These are phyloP conservation scores for Sympetrum striolatum DNA, from an alignment of 2,888 invertebrate genomes.

Conservation along the genomic window DNA sequence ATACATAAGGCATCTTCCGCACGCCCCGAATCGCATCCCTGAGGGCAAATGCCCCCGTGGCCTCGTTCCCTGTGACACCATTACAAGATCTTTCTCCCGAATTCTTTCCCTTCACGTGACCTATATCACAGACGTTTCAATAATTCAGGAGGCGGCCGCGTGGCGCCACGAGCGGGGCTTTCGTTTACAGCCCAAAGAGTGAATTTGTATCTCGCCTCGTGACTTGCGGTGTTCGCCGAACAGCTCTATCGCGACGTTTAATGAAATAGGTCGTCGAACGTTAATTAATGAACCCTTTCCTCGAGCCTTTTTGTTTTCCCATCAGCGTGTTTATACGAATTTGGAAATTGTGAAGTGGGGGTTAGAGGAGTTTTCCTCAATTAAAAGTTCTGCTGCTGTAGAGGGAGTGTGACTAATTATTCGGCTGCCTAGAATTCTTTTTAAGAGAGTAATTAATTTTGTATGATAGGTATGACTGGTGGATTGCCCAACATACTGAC, in stretches of 20 bases:
- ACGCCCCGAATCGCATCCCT: not conserved
- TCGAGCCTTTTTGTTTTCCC: no score
- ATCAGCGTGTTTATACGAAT: no score
- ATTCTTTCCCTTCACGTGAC: conserved; percentile 2
- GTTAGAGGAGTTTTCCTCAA: no score
- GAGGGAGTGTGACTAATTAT: no score
- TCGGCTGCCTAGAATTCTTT: no score
- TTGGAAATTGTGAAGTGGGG: no score
- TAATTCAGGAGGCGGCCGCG: conserved; percentile 17
- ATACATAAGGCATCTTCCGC: not conserved
- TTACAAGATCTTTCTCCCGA: not conserved
- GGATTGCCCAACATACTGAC: no score
- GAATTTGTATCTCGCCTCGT: not conserved
- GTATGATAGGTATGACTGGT: no score
- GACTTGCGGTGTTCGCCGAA: not conserved
- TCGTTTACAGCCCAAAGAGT: not conserved
- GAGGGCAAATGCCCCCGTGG: not conserved
- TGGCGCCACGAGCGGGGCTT: conserved; percentile 11
- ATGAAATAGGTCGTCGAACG: not conserved
- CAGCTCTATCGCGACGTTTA: not conserved
- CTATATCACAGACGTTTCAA: not conserved
- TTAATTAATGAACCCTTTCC: not conserved
- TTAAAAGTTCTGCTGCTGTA: no score
- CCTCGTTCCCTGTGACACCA: not conserved
- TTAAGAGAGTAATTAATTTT: no score